Evolutionary conservation across 2,113 vertebrate genomes (phyloP).

Genomic region (Fregetta grallaria): DNA sequence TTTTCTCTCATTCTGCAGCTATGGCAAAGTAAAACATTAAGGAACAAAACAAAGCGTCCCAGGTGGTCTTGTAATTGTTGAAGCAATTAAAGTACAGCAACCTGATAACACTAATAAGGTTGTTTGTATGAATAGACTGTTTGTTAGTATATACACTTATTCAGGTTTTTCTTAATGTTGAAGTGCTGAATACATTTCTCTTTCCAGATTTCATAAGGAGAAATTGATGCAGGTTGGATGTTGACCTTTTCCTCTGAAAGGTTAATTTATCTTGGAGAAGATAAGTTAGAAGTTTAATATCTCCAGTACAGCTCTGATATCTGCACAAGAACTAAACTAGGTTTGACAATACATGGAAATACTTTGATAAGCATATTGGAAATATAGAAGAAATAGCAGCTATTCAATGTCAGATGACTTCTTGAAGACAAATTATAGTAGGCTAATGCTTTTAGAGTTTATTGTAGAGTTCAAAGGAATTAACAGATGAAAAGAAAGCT

Average conservation of each 20-base stretch:
- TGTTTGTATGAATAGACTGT: background rate
- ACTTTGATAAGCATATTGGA: background rate
- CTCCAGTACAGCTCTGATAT: background rate
- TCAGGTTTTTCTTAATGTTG: background rate
- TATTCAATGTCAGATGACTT: background rate
- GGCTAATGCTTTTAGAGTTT: background rate
- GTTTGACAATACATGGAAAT: background rate
- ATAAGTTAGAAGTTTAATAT: background rate
- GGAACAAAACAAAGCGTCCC: slow-evolving; percentile 5
- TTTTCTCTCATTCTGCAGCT: slow-evolving; percentile 2
- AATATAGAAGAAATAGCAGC: background rate
- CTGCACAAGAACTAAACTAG: background rate
- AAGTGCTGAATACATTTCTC: background rate
- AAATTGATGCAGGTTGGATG: background rate
- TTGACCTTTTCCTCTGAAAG: background rate
- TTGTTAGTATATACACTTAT: background rate
- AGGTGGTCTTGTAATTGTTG: slow-evolving; percentile 5
- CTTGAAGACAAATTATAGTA: background rate
- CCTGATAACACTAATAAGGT: background rate
- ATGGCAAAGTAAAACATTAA: background rate
- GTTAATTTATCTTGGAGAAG: background rate
- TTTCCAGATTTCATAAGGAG: background rate
- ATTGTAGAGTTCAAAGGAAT: background rate
- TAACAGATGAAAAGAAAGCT: background rate
- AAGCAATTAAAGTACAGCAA: slow-evolving; percentile 25